Conservation (phyloP, 2,797 vertebrate genomes). For the Notamacropus eugenii region DNA sequence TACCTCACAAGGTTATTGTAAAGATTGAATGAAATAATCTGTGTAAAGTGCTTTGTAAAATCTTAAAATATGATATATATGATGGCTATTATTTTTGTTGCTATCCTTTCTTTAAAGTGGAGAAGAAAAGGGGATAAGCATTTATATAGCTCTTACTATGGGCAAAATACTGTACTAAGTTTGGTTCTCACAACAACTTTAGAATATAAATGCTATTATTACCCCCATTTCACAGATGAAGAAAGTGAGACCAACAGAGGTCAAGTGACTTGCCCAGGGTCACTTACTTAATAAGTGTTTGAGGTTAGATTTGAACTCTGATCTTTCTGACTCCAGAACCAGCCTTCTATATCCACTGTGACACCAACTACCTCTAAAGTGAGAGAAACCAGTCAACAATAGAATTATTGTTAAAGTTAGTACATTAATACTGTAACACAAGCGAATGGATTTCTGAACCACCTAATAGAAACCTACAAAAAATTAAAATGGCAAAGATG, state of each 20-base stretch:
- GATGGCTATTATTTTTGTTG: not conserved
- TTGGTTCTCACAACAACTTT: not conserved
- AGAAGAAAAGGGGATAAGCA: not conserved
- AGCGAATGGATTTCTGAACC: slow-evolving; percentile 52
- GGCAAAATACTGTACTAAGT: not conserved
- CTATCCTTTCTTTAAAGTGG: not conserved
- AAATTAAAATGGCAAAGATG: slow-evolving; percentile 60
- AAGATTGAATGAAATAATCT: not conserved
- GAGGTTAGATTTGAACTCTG: not conserved
- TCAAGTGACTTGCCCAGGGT: not conserved
- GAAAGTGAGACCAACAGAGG: not conserved
- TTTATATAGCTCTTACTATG: not conserved
- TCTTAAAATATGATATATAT: not conserved
- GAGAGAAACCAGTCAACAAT: slow-evolving; percentile 50
- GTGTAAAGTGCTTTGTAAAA: not conserved
- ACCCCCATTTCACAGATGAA: not conserved
- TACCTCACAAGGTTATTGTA: not conserved
- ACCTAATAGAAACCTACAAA: slow-evolving; percentile 6
- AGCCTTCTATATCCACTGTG: not conserved
- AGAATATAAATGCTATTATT: not conserved
- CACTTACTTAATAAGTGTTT: not conserved
- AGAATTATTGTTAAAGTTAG: slow-evolving; percentile 59
- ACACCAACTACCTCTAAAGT: slow-evolving; percentile 26
- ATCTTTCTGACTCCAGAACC: not conserved
- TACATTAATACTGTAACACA: slow-evolving; percentile 20